Base-by-base conservation (phyloP, 2,797 vertebrate species). In the Hydrolagus colliei region DNA sequence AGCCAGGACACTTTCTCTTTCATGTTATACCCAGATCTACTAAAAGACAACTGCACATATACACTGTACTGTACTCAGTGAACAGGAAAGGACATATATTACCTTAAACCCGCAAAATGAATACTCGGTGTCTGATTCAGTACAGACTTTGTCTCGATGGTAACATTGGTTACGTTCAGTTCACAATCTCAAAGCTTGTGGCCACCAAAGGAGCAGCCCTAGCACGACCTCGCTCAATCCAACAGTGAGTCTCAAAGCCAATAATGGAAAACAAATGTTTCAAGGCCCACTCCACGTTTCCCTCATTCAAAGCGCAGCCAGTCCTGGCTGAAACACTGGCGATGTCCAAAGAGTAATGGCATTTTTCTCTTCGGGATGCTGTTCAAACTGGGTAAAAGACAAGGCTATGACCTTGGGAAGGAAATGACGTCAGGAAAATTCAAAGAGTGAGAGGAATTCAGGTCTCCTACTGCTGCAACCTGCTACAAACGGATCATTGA, bases 401-500 rank as follows among this genome's bases (percentile, higher is more conserved):
- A 68, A 18, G 68, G 65, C 65, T 84, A 35, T 10, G 65, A 84
- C 41, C 65, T 68, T 71, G 41, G 16, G 71, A 84, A 84, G 79
- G 65, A 84, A 84, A 71, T 84, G 65, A 84, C 18, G 79, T 84
- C 79, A 84, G 79, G 16, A 84, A 84, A 68, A 84, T 4, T 84
- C 16, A 84, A 84, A 84, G 52, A 68, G 71, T 52, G 65, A 71
- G 79, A 77, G 61, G 14, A 71, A 84, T 71, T 71, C 68, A 63
- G 27, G 52, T 41, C 63, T 84, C 65, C 32, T 65, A 35, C 63
- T 52, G 32, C 35, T 84, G 79, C 63, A 84, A 84, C 65, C 65
- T 84, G 79, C 79, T 84, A 18, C 32, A 32, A 32, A 18, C 16
- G 63, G 62, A 67, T 32, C 79, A 82, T 27, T 68, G 41, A 16